phyloP scores from a whole-genome alignment of 1,140 invertebrate species.

The Piezodorus guildinii region DNA sequence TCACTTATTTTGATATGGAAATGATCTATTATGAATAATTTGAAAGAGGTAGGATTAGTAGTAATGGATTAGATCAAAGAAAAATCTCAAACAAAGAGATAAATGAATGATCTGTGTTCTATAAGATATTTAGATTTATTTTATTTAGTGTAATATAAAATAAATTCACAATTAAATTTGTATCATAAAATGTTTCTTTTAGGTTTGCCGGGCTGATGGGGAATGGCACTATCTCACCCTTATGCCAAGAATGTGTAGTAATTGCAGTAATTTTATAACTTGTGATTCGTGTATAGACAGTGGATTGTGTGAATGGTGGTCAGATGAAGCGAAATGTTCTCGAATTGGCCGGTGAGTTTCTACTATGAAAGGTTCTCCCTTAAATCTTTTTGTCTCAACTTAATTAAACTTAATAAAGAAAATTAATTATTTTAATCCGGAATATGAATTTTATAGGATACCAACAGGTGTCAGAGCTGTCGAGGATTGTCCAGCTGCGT shows the following conservation, averaged over 20 bases:
- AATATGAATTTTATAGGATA: constrained; percentile 31
- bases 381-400: background rate
- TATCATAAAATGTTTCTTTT: background rate
- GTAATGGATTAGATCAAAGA: too few relatives aligned
- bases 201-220: constrained; percentile 26
- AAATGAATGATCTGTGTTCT: background rate
- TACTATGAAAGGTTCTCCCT: background rate
- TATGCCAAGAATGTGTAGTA: constrained; percentile 65
- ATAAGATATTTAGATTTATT: background rate
- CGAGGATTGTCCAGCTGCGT: constrained; percentile 58
- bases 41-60: too few relatives aligned
- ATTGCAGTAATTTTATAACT: constrained; percentile 78
- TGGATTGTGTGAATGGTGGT: constrained; percentile 73
- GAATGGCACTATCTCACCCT: constrained; percentile 70
- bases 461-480: constrained; percentile 45
- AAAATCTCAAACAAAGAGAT: background rate
- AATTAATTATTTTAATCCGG: background rate
- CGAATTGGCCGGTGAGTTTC: constrained; percentile 50
- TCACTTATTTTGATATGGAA: too few relatives aligned
- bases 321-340: constrained; percentile 66
- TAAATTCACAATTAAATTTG: background rate
- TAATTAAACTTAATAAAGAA: background rate
- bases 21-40: too few relatives aligned
- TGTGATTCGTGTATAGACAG: constrained; percentile 61
- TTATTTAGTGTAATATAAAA: too few relatives aligned